Evolutionary conservation across 2,888 invertebrate species (phyloP), one percentile per base, ranked within the genome.

Genomic region (Oasisia sp.): DNA sequence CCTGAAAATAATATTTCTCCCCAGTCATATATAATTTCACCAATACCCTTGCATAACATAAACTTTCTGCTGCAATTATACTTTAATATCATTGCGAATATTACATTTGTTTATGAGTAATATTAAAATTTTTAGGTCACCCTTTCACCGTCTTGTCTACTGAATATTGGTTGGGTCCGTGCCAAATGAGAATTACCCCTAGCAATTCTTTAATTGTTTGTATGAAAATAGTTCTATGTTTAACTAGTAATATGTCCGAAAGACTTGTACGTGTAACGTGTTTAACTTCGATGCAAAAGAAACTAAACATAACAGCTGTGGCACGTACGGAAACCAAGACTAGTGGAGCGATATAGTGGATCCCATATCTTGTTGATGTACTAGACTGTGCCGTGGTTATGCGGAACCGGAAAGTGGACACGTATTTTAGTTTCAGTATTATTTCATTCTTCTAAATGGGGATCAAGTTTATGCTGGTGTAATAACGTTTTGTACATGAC

Each of bases 191-290:
- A 74, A 27, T 74, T 74, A 74, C 74, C 27, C 74, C 19, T 27
- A 74, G 27, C 19, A 74, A 27, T 74, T 74, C 74, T 74, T 74
- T 74, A 74, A 74, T 74, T 74, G 74, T 74, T 74, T 74, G 74
- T 74, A 74, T 74, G 74, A 74, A 74, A 74, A 74, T 74, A 74
- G 74, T 74, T 74, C 27, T n/a, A n/a, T 74, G 74, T 74, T 74
- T 74, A 74, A 74, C 74, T 7, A 0, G 1, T 74, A 74, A 74
- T 19, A 74, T 74, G 74, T n/a, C 74, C n/a, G 27, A 27, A 74
- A 74, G 19, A 74, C n/a, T 19, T n/a, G 74, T 74, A 74, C 27
- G n/a, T 74, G n/a, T 74, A 74, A 74, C 74, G 27, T 74, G 74
- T 74, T 74, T 74, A 74, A n/a, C 74, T 74, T 74, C 74, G 27